phyloP scores from a whole-genome alignment of 2,888 invertebrate species.

The Epinotia brunnichana region DNA sequence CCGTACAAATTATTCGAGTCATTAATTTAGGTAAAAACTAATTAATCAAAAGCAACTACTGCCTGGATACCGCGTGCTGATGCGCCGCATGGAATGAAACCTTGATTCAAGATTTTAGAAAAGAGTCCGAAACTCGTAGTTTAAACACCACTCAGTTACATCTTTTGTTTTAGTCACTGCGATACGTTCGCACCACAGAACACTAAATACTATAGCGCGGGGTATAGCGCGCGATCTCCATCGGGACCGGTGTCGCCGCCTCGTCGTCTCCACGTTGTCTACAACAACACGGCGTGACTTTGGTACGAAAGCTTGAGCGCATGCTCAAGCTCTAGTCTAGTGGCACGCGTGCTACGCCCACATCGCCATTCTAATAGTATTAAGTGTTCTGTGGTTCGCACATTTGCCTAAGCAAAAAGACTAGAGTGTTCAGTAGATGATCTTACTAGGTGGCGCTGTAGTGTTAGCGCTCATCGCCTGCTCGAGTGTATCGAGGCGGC shows the following conservation, averaged over 20 bases:
- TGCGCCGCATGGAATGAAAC: not conserved
- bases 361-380: too few species aligned
- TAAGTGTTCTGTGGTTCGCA: too few species aligned
- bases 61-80: not conserved
- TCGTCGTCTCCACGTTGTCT: too few species aligned
- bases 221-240: too few species aligned
- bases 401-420: not conserved
- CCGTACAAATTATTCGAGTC: not conserved
- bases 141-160: not conserved
- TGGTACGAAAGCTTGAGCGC: too few species aligned
- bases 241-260: too few species aligned
- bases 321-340: too few species aligned
- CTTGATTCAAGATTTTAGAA: not conserved
- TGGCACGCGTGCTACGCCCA: too few species aligned
- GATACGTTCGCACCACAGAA: not conserved
- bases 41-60: not conserved
- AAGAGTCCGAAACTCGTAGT: not conserved
- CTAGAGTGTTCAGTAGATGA: conserved; percentile 66
- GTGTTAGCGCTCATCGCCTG: conserved; percentile 75
- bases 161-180: too few species aligned
- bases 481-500: conserved; percentile 76
- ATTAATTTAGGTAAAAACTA: not conserved
- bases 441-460: conserved; percentile 75
- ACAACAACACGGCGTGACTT: too few species aligned
- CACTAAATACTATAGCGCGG: too few species aligned